Base-by-base conservation (phyloP, 2,113 vertebrate species). In the Castor canadensis region DNA sequence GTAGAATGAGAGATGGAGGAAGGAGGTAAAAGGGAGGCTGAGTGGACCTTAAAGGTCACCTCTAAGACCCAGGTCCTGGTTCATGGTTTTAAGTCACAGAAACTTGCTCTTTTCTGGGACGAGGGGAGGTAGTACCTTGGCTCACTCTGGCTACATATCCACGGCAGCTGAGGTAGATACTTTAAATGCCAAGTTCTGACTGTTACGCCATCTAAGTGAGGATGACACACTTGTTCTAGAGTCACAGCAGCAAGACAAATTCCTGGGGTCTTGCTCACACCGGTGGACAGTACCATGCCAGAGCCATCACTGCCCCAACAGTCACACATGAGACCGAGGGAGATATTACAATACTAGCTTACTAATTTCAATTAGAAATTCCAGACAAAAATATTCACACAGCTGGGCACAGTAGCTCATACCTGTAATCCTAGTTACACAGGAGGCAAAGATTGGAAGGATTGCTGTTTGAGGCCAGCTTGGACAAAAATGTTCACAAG, bases 1-100 rank as follows among this genome's bases (percentile, higher is more conserved):
- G 69, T 47, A n/a, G 30, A 47, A 84, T 66, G 40, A 85, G 22
- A 91, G 60, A 38, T 52, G 4, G 40, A 66, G 40, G 58, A 64
- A 16, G 73, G 9, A 12, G 72, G 54, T n/a, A 32, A 93, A 87
- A 64, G 58, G 9, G 19, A 49, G 17, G 7, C 24, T 73, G 35
- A 60, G 11, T 72, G 38, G 79, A 77, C 5, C 45, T 66, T 62
- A 5, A 82, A 89, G 93, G 56, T 54, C 32, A 66, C n/a, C 54
- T 10, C 6, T 82, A 38, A 38, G 28, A 71, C 30, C 79, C 9
- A 66, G 71, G 71, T 76, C 60, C 26, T 83, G 38, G 45, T 49
- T 84, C 45, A 47, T 30, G 16, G 16, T 87, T 93, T 95, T 79
- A 75, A 89, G n/a, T 47, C 77, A 95, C 15, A 89, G 87, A 77